Conservation (phyloP, 2,888 invertebrate species). For the Carpatolechia fugitivella region DNA sequence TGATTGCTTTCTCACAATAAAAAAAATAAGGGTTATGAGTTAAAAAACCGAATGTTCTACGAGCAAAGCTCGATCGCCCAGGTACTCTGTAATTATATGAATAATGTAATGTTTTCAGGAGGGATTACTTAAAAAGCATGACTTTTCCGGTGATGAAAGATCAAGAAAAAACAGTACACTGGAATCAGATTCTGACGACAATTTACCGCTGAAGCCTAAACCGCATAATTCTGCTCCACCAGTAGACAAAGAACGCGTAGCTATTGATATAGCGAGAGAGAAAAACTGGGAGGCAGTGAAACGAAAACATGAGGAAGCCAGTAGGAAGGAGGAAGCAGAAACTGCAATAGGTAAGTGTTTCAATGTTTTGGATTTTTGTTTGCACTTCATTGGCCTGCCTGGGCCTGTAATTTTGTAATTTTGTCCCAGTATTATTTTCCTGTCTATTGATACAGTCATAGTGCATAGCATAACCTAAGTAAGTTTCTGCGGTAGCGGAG, state of each 20-base stretch:
- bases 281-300: slow-evolving; percentile 78
- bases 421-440: too few species aligned
- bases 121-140: slow-evolving; percentile 69
- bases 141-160: slow-evolving; percentile 54
- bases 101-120: slow-evolving; percentile 59
- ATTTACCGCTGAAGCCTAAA: slow-evolving; percentile 66
- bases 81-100: too few species aligned
- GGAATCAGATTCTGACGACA: slow-evolving; percentile 74
- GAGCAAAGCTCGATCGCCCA: too few species aligned
- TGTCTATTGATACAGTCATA: too few species aligned
- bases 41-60: too few species aligned
- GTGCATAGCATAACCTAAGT: too few species aligned
- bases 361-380: neutral
- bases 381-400: too few species aligned
- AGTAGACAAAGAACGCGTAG: slow-evolving; percentile 73
- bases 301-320: slow-evolving; percentile 76
- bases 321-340: slow-evolving; percentile 70
- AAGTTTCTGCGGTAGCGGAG: too few species aligned
- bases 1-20: too few species aligned
- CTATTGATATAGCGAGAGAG: slow-evolving; percentile 75
- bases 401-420: too few species aligned
- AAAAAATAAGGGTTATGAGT: too few species aligned
- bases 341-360: slow-evolving; percentile 66
- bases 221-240: slow-evolving; percentile 45
- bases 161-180: slow-evolving; percentile 65